Conservation (phyloP, 2,797 vertebrate species). For the Diplodus sargus region DNA sequence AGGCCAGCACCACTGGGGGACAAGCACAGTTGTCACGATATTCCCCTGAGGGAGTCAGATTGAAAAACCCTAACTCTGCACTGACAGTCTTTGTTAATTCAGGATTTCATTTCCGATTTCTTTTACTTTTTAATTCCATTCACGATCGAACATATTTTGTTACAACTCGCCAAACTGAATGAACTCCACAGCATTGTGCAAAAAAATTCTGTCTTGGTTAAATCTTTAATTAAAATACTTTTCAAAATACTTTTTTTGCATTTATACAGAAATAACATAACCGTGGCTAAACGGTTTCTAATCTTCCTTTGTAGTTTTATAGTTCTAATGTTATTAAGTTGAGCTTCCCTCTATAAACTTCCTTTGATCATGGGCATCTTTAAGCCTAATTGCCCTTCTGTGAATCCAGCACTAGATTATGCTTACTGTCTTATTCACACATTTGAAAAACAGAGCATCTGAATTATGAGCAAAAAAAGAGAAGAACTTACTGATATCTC, state of each 20-base stretch:
- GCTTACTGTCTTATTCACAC: neutral
- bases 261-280: neutral
- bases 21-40: neutral
- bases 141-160: neutral
- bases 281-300: neutral
- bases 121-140: neutral
- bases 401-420: neutral
- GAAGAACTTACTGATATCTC: constrained; percentile 93
- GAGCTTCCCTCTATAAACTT: neutral
- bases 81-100: neutral
- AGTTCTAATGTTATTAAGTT: neutral
- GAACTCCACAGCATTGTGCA: neutral
- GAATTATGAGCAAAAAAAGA: neutral
- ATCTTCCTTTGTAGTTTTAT: neutral
- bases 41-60: neutral
- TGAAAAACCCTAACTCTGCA: neutral
- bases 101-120: neutral
- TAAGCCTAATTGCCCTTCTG: neutral
- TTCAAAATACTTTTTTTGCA: neutral
- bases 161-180: neutral
- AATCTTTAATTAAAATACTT: constrained; percentile 5
- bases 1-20: neutral
- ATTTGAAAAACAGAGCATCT: neutral
- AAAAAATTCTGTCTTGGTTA: neutral
- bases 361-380: neutral